Evolutionary conservation across 35 echinoderm and acorn worm species (phyloP).

Genomic region (Apostichopus californicus): DNA sequence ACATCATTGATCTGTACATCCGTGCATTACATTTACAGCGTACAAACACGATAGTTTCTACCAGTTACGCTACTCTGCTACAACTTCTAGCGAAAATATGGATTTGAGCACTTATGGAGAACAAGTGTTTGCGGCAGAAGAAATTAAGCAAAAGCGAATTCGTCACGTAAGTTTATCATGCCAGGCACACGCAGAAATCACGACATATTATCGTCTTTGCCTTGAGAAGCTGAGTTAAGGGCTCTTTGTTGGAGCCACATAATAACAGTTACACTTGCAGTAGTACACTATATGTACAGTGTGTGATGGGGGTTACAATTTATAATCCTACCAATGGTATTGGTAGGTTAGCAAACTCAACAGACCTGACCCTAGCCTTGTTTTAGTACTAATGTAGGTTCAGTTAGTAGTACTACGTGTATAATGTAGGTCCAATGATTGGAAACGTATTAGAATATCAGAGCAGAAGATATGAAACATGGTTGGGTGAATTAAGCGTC

Average conservation of each 20-base stretch:
- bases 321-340: no score
- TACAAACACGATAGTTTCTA: background rate
- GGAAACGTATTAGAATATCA: background rate
- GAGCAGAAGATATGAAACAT: background rate
- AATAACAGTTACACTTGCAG: no score
- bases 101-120: slow-evolving; percentile 49
- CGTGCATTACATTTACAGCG: no score
- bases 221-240: no score
- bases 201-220: background rate
- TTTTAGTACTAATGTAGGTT: no score
- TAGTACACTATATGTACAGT: no score
- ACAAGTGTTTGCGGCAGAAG: slow-evolving; percentile 67
- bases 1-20: no score
- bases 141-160: slow-evolving; percentile 59
- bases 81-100: background rate
- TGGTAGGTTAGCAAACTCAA: no score
- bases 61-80: slow-evolving; percentile 40
- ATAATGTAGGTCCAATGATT: background rate
- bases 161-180: slow-evolving; percentile 22
- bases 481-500: background rate
- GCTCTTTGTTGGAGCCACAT: no score
- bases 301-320: no score
- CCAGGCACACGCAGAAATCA: background rate
- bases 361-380: no score
- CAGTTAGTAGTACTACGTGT: no score